phyloP scores from a whole-genome alignment of 2,113 vertebrate genomes.

The Lophura nycthemera region DNA sequence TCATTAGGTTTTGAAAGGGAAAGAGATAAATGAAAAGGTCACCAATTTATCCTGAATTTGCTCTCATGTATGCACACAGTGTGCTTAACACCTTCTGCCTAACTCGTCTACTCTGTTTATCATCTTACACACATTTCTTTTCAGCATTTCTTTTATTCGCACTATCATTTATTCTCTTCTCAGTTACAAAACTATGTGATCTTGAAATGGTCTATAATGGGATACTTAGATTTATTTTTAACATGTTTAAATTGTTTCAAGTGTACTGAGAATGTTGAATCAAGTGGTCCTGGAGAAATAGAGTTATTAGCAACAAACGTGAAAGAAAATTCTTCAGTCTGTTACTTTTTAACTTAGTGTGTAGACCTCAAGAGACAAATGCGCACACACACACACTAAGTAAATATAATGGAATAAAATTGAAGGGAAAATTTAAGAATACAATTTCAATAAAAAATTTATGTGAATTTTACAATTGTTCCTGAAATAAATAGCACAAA shows the following conservation, averaged over 20 bases:
- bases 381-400: not conserved
- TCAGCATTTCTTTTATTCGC: not conserved
- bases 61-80: not conserved
- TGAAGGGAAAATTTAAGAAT: not conserved
- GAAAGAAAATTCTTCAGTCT: not conserved
- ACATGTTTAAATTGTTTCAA: not conserved
- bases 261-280: not conserved
- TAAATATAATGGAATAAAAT: not conserved
- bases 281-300: not conserved
- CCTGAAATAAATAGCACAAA: not conserved
- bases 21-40: not conserved
- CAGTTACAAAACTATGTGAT: not conserved
- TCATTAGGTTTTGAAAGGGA: not conserved
- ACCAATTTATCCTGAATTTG: not conserved
- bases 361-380: not conserved
- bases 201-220: not conserved
- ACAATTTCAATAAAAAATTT: not conserved
- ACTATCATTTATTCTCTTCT: not conserved
- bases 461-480: not conserved
- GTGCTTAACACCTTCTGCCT: not conserved
- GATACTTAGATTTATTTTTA: slow-evolving; percentile 12
- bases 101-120: not conserved
- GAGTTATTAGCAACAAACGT: not conserved
- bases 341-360: not conserved
- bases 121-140: not conserved